A percentile compares a stretch with the other conserved stretches of the same genome.
phyloP scores from a whole-genome alignment of 2,113 vertebrate genomes.

The Phrynocephalus versicolor region DNA sequence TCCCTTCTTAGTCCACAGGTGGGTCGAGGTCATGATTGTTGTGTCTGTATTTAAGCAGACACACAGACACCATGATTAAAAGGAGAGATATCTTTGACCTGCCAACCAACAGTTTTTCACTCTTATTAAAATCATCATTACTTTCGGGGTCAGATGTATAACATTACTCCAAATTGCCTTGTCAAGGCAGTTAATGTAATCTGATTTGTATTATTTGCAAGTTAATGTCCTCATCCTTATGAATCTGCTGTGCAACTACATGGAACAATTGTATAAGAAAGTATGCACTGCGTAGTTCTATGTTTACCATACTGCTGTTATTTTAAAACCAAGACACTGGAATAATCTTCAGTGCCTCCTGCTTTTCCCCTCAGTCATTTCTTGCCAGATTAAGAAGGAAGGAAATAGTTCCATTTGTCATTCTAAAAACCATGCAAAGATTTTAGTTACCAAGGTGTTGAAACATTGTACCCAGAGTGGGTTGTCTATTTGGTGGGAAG shows the following conservation, averaged over 20 bases:
- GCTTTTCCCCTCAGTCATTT: constrained; percentile 29
- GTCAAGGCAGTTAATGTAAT: neutral
- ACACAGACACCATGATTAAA: neutral
- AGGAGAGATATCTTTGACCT: neutral
- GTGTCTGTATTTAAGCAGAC: rapidly evolving
- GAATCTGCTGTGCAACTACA: neutral
- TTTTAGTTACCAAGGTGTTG: constrained; percentile 52
- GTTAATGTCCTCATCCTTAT: constrained; percentile 16
- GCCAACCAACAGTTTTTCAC: neutral
- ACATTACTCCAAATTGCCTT: neutral
- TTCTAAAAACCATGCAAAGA: constrained; percentile 54
- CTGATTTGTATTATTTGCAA: constrained; percentile 13
- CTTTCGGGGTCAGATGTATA: constrained; percentile 4
- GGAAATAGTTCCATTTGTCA: constrained; percentile 50
- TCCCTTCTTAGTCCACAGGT: neutral
- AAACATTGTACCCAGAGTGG: constrained; percentile 28
- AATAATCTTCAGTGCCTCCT: constrained; percentile 44
- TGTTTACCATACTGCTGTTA: neutral
- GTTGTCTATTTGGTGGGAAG: constrained; percentile 37
- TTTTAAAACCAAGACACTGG: constrained; percentile 28
- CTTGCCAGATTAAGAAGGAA: constrained; percentile 46
- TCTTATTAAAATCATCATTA: neutral
- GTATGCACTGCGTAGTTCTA: neutral
- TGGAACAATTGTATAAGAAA: constrained; percentile 28
- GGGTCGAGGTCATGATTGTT: neutral